Conservation (phyloP, 2,113 vertebrate species). For the Onychostruthus taczanowskii region DNA sequence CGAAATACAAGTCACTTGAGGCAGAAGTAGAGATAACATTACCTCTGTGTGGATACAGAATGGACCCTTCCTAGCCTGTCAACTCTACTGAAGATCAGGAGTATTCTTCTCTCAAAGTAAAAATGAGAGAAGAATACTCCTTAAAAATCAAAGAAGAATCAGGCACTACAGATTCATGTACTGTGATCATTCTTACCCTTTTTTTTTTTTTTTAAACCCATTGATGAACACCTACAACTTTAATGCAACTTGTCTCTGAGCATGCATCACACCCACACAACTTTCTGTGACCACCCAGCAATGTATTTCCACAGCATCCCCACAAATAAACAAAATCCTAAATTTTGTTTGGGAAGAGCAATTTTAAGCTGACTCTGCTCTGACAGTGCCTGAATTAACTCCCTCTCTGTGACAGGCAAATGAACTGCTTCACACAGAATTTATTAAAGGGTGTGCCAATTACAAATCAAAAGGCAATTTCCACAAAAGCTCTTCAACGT, state of each 20-base stretch:
- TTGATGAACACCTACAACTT: background rate
- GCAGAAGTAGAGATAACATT: background rate
- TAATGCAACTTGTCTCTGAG: background rate
- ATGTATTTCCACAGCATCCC: background rate
- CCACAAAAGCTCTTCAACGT: background rate
- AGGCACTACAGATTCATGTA: background rate
- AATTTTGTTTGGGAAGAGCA: background rate
- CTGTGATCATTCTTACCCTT: background rate
- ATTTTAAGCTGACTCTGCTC: background rate
- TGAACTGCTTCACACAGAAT: background rate
- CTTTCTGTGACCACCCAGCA: background rate
- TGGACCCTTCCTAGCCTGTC: background rate
- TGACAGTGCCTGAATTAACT: background rate
- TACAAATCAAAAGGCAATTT: constrained; percentile 11
- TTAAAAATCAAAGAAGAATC: background rate
- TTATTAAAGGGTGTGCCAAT: background rate
- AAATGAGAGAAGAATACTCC: background rate
- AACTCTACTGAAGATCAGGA: background rate
- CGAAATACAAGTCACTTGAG: background rate
- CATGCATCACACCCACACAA: background rate
- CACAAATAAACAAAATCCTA: background rate
- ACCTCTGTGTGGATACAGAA: background rate
- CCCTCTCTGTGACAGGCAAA: background rate
- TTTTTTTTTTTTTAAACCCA: background rate
- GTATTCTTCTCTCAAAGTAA: background rate